These are phyloP conservation scores for Epinotia demarniana DNA, from an alignment of 2,888 invertebrate genomes.

Conservation along the genomic window DNA sequence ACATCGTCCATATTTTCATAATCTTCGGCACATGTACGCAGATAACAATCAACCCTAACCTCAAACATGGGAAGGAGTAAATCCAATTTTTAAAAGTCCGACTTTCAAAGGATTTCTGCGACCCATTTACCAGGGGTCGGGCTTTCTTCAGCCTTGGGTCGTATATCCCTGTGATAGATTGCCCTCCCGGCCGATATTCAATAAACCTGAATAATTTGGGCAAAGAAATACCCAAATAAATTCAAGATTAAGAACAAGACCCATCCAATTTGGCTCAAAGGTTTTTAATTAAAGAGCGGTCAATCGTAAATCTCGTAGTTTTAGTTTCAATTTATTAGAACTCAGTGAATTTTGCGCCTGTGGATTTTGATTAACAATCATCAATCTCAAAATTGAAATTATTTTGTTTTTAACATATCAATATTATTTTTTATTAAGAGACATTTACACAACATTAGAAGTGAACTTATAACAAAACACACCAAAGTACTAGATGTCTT, in stretches of 20 bases:
- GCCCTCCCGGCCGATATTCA: conserved; percentile 67
- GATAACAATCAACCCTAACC: conserved; percentile 57
- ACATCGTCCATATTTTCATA: conserved; percentile 21
- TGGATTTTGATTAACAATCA: background rate
- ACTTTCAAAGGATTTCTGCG: conserved; percentile 66
- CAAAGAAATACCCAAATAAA: conserved; percentile 69
- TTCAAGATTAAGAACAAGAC: conserved; percentile 61
- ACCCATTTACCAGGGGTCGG: conserved; percentile 66
- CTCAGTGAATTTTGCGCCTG: conserved; percentile 1
- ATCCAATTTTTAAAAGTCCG: conserved; percentile 71
- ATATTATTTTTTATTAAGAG: background rate
- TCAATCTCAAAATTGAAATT: background rate
- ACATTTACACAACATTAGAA: background rate
- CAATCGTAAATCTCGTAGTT: conserved; percentile 53
- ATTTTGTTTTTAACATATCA: background rate
- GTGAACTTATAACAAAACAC: too few relatives aligned
- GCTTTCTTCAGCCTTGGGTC: conserved; percentile 62
- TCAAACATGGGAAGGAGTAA: conserved; percentile 65
- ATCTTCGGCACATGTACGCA: conserved; percentile 6
- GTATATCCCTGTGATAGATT: conserved; percentile 72
- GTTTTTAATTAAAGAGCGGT: conserved; percentile 64
- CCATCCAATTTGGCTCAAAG: conserved; percentile 62
- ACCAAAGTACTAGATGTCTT: too few relatives aligned
- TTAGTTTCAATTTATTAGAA: conserved; percentile 46
- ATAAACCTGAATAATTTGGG: conserved; percentile 75